These are phyloP conservation scores for Synchiropus splendidus DNA, from an alignment of 2,113 vertebrate species.

Conservation along the genomic window DNA sequence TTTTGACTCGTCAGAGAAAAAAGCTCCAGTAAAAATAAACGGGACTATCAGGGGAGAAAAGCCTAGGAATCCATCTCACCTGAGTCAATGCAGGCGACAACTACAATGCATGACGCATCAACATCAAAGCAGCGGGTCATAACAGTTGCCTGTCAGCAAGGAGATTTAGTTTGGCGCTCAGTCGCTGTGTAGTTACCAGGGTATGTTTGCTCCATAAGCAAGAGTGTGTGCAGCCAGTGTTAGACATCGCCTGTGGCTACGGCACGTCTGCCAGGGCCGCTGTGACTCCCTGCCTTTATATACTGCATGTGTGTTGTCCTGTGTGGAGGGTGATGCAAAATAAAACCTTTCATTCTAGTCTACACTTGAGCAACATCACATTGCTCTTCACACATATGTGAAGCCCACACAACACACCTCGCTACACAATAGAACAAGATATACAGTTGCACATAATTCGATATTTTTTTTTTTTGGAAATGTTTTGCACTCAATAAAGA, in stretches of 20 bases:
- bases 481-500: too few species aligned
- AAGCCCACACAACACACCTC: too few species aligned
- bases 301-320: slow-evolving; percentile 1
- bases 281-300: slow-evolving; percentile 1
- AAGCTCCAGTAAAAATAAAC: slow-evolving; percentile 39
- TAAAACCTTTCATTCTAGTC: too few species aligned
- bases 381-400: too few species aligned
- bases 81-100: slow-evolving; percentile 31
- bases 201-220: slow-evolving; percentile 12
- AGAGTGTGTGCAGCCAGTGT: slow-evolving; percentile 16
- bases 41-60: slow-evolving; percentile 24
- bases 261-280: slow-evolving; percentile 23
- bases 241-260: slow-evolving; percentile 23
- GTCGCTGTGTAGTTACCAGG: background rate
- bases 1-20: slow-evolving; percentile 35
- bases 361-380: too few species aligned
- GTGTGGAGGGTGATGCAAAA: too few species aligned
- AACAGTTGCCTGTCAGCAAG: too few species aligned
- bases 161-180: too few species aligned
- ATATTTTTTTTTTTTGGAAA: too few species aligned
- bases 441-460: too few species aligned
- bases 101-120: background rate
- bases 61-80: background rate
- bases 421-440: too few species aligned
- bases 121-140: background rate